Evolutionary conservation across 2,888 invertebrate species (phyloP).

Genomic region (Onchidella celtica): DNA sequence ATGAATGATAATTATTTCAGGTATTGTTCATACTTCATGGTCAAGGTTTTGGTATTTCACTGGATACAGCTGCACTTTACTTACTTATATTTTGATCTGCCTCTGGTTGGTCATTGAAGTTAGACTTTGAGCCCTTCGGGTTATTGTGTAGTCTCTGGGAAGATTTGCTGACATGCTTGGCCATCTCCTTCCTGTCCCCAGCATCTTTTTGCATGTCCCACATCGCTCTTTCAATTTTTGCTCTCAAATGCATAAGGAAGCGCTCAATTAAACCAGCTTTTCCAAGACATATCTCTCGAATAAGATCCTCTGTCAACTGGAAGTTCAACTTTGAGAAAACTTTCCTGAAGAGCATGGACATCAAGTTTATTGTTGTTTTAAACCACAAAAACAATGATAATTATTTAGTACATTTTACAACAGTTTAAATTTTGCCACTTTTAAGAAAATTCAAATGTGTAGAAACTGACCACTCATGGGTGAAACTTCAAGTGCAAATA

Average conservation of each 20-base stretch:
- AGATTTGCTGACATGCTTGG: constrained; percentile 37
- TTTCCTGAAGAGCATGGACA: constrained; percentile 47
- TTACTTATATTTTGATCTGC: constrained; percentile 68
- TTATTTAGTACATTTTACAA: no score
- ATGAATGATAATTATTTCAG: no score
- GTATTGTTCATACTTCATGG: no score
- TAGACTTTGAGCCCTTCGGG: constrained; percentile 12
- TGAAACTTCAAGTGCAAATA: no score
- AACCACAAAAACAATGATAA: no score
- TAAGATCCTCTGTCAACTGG: constrained; percentile 71
- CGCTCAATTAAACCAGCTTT: constrained; percentile 69
- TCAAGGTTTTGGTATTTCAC: no score
- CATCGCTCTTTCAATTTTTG: constrained; percentile 60
- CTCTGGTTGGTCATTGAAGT: constrained; percentile 66
- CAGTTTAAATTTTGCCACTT: no score
- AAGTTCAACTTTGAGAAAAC: constrained; percentile 67
- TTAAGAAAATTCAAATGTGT: no score
- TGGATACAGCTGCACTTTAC: no score
- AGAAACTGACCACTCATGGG: no score
- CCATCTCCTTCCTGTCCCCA: constrained; percentile 30
- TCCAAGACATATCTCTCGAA: constrained; percentile 59
- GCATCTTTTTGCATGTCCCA: constrained; percentile 56
- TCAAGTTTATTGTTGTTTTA: no score
- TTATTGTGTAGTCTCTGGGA: constrained; percentile 45
- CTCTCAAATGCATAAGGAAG: constrained; percentile 65